A percentile compares a stretch with the other conserved stretches of the same genome.
Conservation (phyloP, 2,113 vertebrate genomes). For the Anhinga anhinga region DNA sequence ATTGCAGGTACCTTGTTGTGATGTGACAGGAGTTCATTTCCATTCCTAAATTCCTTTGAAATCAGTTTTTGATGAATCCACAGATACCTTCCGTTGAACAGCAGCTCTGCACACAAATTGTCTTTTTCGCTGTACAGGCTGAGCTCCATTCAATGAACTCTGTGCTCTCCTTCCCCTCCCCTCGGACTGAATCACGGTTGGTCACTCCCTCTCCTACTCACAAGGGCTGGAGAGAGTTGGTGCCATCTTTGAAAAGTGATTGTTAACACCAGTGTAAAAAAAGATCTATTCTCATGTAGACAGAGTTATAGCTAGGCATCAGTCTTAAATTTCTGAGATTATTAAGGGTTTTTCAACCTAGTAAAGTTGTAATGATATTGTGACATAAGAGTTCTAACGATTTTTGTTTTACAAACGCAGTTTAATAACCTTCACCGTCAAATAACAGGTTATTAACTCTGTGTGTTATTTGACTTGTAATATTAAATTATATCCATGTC, state of each 20-base stretch:
- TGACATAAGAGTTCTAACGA: not conserved
- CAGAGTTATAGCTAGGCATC: not conserved
- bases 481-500: not conserved
- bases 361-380: not conserved
- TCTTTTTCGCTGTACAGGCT: not conserved
- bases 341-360: not conserved
- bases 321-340: not conserved
- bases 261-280: not conserved
- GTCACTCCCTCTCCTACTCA: not conserved
- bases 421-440: not conserved
- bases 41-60: constrained; percentile 7
- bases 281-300: not conserved
- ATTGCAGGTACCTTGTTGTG: not conserved
- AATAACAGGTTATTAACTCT: not conserved
- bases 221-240: not conserved
- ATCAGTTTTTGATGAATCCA: not conserved
- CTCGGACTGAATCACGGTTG: not conserved
- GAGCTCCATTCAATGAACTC: not conserved
- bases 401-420: not conserved
- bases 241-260: not conserved
- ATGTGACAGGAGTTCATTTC: constrained; percentile 15
- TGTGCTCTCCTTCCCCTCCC: not conserved
- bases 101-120: not conserved
- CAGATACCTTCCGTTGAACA: not conserved
- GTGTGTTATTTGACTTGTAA: not conserved